Evolutionary conservation across 2,797 vertebrate species (phyloP), one percentile per base, ranked within the genome.

Genomic region (Megalops cyprinoides): DNA sequence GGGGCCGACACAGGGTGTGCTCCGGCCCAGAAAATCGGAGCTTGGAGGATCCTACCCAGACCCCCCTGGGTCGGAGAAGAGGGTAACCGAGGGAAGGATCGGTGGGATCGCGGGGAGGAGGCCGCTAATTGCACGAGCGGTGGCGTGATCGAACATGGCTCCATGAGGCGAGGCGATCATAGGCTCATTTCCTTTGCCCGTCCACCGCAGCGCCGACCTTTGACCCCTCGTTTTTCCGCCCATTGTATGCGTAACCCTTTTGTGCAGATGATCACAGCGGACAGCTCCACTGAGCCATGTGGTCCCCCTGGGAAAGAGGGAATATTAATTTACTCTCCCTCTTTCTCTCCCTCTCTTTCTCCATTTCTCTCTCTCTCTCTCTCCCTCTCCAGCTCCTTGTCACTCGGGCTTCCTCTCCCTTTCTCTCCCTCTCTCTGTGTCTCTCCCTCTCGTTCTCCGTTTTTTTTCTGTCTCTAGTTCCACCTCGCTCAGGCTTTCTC

Each of bases 281-380:
- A 58, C 76, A 78, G 65, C 34, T 62, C 12, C 55, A 65, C 10
- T n/a, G 46, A 12, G 25, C 60, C 71, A 25, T 65, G 58, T 88
- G 86, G 86, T 85, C 91, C 82, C 85, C 71, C 83, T 87, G 91
- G 90, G 92, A 91, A 93, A 91, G 91, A 92, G 85, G 86, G 85
- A 31, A 67, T 87, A 90, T 90, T 92, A 86, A 91, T 90, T 92
- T 90, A 92, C 92, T 91, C 87, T 88, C 56, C 28, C 56, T 4
- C 56, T 60, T 56, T 60, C 23, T 25, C 56, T 80, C 28, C 51
- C 37, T 18, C 8, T 49, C 7, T 8, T 67, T n/a, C 49, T 9
- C 14, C 75, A 82, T 49, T 42, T 46, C 28, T 74, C 77, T 25
- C 15, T 69, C 49, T 83, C 67, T 81, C 55, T 79, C 53, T n/a